These are phyloP conservation scores for Terebella lapidaria DNA, from an alignment of 2,888 invertebrate species.

Conservation along the genomic window DNA sequence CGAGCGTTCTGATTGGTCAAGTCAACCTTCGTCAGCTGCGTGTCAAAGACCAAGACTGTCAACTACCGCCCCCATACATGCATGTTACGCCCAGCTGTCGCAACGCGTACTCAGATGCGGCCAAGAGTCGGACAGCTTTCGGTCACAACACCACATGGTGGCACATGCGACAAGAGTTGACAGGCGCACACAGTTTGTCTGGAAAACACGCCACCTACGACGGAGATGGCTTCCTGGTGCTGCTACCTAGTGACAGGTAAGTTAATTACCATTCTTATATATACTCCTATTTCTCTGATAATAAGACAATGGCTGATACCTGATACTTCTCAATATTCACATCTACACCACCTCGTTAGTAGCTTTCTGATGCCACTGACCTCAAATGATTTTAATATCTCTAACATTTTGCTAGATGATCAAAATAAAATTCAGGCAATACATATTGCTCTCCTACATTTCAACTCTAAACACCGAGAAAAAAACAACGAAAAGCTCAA, in stretches of 20 bases:
- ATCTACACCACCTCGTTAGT: too few relatives aligned
- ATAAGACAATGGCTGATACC: too few relatives aligned
- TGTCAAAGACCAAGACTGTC: slow-evolving; percentile 27
- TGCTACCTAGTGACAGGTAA: slow-evolving; percentile 1
- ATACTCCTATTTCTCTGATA: too few relatives aligned
- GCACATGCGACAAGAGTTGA: not conserved
- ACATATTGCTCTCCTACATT: too few relatives aligned
- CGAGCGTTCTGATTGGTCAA: slow-evolving; percentile 34
- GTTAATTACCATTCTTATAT: too few relatives aligned
- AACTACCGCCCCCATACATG: slow-evolving; percentile 14
- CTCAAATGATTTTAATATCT: too few relatives aligned
- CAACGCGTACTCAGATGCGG: not conserved
- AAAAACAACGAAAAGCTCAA: too few relatives aligned
- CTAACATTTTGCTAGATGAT: too few relatives aligned
- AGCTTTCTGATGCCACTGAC: too few relatives aligned
- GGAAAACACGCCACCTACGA: slow-evolving; percentile 35
- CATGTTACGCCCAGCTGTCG: not conserved
- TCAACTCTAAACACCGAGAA: too few relatives aligned
- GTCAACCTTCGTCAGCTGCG: slow-evolving; percentile 39
- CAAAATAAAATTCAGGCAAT: too few relatives aligned
- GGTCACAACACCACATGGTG: slow-evolving; percentile 17
- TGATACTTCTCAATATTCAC: too few relatives aligned
- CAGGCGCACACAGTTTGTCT: slow-evolving; percentile 18
- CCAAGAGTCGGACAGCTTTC: not conserved
- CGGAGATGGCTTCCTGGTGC: slow-evolving; percentile 32